Base-by-base conservation (phyloP, 2,888 invertebrate species). In the Melitaea athalia region DNA sequence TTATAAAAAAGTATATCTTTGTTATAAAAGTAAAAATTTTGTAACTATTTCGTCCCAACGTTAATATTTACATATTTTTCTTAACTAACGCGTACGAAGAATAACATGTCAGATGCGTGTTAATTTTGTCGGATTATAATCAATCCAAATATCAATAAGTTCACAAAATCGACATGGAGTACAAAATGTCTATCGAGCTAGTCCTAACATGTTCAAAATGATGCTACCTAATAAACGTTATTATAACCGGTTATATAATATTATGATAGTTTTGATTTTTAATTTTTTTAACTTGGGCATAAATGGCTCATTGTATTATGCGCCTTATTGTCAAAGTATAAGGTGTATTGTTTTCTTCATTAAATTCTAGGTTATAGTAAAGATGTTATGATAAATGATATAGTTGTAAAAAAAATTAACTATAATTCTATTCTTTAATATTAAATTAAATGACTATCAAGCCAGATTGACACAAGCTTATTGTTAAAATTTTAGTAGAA, bases 101-200 rank as follows among this genome's bases (percentile, higher is more conserved):
- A 61, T 31, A 31, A 43, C 43, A 73, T 64, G 67, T 66, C 38
- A 63, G 52, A 49, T 64, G 59, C 74, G 61, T 69, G 74, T 75
- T 73, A 63, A 65, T 72, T 73, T 80, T 69, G 85, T 75, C 74
- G 85, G 77, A 7, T 83, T 81, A 79, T 84, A 82, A 38, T 75
- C 53, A 66, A 66, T 76, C 78, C 78, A 84, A 87, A 87, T 82
- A 86, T 85, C 85, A 86, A 85, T 85, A 84, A 69, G 59, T 55
- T 52, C 61, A 60, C 68, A 52, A 68, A 60, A 50, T 31, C 59
- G 68, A 68, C 63, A 64, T 64, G 68, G 50, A 59, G 61, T 62
- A 62, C 55, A 45, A 33, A 45, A 31, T 6, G 31, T 33, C 31
- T 14, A 14, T 31, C 33, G 14, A 14, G 12, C 14, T 55, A 8